Percentiles rank a stretch among this genome's conserved stretches.
phyloP scores from a whole-genome alignment of 2,113 vertebrate genomes.

The Odocoileus virginianus region DNA sequence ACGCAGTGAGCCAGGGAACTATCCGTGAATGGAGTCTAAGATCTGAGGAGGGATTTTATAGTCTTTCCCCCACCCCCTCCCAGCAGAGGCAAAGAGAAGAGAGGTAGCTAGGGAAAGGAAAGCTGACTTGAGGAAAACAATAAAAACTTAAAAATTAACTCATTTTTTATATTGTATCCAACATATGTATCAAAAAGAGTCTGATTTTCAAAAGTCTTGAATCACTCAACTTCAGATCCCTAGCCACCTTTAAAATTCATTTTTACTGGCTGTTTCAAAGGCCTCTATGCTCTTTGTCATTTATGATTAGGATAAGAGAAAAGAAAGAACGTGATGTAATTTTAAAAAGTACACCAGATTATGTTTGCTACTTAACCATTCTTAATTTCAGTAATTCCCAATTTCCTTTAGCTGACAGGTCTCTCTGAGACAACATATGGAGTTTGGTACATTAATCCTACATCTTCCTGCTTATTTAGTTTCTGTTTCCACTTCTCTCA shows the following conservation, averaged over 20 bases:
- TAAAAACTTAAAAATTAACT: not conserved
- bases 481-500: not conserved
- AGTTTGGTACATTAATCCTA: not conserved
- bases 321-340: not conserved
- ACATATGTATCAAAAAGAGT: not conserved
- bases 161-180: not conserved
- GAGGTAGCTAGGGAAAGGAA: not conserved
- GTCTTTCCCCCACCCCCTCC: not conserved
- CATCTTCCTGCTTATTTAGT: not conserved
- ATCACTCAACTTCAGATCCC: not conserved
- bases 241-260: not conserved
- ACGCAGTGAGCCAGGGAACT: not conserved
- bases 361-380: not conserved
- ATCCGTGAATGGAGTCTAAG: not conserved
- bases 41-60: not conserved
- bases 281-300: not conserved
- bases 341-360: not conserved
- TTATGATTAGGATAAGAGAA: not conserved
- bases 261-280: not conserved
- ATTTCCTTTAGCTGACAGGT: not conserved
- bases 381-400: not conserved
- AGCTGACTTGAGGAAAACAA: not conserved
- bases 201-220: slow-evolving; percentile 20
- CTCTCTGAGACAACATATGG: not conserved
- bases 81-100: not conserved